phyloP scores from a whole-genome alignment of 2,888 invertebrate species.

The Calliphora vomitoria region DNA sequence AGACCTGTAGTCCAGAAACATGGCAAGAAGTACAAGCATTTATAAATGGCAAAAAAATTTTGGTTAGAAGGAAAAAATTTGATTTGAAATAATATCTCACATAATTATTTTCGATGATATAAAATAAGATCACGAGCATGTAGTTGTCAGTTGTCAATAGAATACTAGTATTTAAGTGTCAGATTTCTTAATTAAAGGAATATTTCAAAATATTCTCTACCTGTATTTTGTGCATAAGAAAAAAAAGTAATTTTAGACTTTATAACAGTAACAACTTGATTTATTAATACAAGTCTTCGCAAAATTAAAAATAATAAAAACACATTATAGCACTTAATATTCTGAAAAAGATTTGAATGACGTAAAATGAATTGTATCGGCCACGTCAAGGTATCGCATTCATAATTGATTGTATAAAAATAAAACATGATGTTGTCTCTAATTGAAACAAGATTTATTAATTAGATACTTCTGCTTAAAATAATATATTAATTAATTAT shows the following conservation, averaged over 20 bases:
- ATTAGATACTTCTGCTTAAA: conserved; percentile 18
- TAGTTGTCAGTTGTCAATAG: too few species aligned
- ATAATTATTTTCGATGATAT: too few species aligned
- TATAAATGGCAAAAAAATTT: too few species aligned
- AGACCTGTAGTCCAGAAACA: too few species aligned
- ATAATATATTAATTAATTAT: conserved; percentile 26
- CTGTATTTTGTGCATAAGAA: too few species aligned
- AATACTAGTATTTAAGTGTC: too few species aligned
- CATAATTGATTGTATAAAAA: conserved; percentile 33
- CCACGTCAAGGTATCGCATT: conserved; percentile 15
- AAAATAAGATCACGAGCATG: too few species aligned
- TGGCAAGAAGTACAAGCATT: too few species aligned
- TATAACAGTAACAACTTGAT: conserved; percentile 40
- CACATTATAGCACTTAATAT: conserved; percentile 31
- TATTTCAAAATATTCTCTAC: too few species aligned
- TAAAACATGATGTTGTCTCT: conserved; percentile 34
- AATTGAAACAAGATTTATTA: conserved; percentile 33
- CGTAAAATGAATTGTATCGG: conserved; percentile 24
- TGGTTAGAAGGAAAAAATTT: too few species aligned
- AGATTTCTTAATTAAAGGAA: too few species aligned
- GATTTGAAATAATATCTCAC: too few species aligned
- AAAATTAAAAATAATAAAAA: conserved; percentile 22
- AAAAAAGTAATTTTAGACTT: not conserved
- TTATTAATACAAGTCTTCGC: conserved; percentile 39
- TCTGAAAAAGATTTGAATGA: conserved; percentile 8